A percentile compares a stretch with the other conserved stretches of the same genome.
Evolutionary conservation across 2,888 invertebrate genomes (phyloP).

Genomic region (Lasioglossum lativentre): DNA sequence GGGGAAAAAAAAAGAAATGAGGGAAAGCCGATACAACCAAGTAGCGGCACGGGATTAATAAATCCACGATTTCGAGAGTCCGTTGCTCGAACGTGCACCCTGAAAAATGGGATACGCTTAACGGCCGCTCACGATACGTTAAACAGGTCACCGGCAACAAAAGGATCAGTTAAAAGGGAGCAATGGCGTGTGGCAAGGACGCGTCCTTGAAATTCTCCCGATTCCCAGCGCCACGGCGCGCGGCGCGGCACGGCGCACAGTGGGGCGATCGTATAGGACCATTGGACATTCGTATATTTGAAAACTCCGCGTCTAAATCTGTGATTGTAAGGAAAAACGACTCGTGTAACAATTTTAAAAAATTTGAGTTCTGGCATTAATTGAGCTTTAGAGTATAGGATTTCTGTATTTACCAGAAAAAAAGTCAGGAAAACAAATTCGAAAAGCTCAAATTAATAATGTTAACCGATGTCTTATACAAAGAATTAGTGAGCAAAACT

Average conservation of each 20-base stretch:
- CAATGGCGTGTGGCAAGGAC: slow-evolving; percentile 44
- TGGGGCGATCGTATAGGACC: not conserved
- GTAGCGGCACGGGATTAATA: slow-evolving; percentile 23
- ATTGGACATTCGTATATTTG: not conserved
- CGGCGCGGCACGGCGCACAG: not conserved
- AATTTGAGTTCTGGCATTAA: too few species aligned
- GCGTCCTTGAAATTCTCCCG: slow-evolving; percentile 35
- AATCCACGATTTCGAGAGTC: slow-evolving; percentile 35
- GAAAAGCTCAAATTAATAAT: too few species aligned
- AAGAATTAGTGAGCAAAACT: too few species aligned
- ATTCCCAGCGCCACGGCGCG: not conserved
- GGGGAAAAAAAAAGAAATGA: not conserved
- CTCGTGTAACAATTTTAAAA: too few species aligned
- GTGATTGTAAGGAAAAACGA: too few species aligned
- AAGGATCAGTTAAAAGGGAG: slow-evolving; percentile 29
- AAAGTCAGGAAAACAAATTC: too few species aligned
- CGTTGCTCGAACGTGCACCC: slow-evolving; percentile 11
- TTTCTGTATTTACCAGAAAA: too few species aligned
- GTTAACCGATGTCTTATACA: too few species aligned
- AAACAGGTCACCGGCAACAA: slow-evolving; percentile 55
- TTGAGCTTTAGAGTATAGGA: too few species aligned
- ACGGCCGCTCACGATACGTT: slow-evolving; percentile 18
- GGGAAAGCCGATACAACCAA: slow-evolving; percentile 15
- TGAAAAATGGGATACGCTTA: slow-evolving; percentile 52
- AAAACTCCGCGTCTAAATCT: not conserved